phyloP scores from a whole-genome alignment of 2,888 invertebrate species.

The Cheilosia soror region DNA sequence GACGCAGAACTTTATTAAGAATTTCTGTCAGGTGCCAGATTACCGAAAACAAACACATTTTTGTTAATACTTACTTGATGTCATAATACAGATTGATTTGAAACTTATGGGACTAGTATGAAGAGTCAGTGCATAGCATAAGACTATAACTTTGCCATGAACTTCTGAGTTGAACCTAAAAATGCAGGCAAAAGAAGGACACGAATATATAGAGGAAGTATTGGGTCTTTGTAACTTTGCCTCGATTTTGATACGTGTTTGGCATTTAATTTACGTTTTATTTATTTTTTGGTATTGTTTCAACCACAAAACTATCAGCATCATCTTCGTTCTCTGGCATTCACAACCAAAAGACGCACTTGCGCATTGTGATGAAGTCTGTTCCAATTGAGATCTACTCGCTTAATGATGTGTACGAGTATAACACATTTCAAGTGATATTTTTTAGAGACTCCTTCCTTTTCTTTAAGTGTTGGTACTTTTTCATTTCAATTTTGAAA shows the following conservation, averaged over 20 bases:
- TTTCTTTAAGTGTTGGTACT: neutral
- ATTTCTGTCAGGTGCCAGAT: constrained; percentile 69
- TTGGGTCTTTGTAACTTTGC: constrained; percentile 52
- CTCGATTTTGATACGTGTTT: constrained; percentile 74
- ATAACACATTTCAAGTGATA: constrained; percentile 64
- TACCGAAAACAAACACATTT: constrained; percentile 58
- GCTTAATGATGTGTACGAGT: constrained; percentile 42
- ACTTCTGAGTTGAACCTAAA: constrained; percentile 49
- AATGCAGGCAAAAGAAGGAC: constrained; percentile 30
- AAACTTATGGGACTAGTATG: neutral
- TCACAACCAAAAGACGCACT: constrained; percentile 64
- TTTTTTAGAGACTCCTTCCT: constrained; percentile 24
- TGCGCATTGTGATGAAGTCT: constrained; percentile 56
- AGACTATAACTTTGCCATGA: constrained; percentile 15
- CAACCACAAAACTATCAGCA: constrained; percentile 53
- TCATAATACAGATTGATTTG: constrained; percentile 54
- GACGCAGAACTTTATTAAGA: constrained; percentile 56
- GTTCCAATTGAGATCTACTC: constrained; percentile 60
- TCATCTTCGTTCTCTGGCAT: constrained; percentile 47
- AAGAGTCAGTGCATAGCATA: neutral
- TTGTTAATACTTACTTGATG: constrained; percentile 26
- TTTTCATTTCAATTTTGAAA: constrained; percentile 27
- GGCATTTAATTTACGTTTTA: constrained; percentile 55
- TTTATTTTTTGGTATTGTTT: constrained; percentile 29
- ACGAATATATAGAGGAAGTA: constrained; percentile 41